These are phyloP conservation scores for Poliocrania exsul DNA, from an alignment of 2,797 vertebrate genomes.

Conservation along the genomic window DNA sequence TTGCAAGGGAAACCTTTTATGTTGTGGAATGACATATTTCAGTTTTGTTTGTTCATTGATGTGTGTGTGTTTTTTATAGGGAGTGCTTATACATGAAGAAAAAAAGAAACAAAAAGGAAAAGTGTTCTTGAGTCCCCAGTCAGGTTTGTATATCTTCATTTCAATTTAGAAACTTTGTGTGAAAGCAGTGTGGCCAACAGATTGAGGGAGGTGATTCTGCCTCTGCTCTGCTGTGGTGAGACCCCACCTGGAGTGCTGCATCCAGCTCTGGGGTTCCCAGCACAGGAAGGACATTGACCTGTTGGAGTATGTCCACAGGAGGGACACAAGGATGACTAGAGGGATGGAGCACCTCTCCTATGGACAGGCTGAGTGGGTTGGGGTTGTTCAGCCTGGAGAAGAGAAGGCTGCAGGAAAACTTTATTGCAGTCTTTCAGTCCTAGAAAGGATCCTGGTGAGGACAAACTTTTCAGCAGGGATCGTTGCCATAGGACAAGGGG, in stretches of 20 bases:
- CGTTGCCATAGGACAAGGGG: accelerated
- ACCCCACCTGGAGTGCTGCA: neutral
- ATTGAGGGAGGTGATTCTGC: neutral
- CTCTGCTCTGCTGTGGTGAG: neutral
- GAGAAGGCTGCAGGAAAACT: neutral
- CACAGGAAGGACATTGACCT: too few relatives aligned
- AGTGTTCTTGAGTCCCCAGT: slow-evolving; percentile 86
- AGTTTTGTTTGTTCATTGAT: neutral
- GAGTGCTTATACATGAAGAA: slow-evolving; percentile 79
- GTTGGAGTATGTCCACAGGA: neutral
- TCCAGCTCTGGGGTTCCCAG: neutral
- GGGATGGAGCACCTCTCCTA: neutral
- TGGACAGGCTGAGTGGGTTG: neutral
- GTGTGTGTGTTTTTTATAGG: slow-evolving; percentile 65
- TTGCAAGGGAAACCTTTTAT: neutral
- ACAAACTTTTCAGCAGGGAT: neutral
- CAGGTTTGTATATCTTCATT: slow-evolving; percentile 81
- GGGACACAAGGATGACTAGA: too few relatives aligned
- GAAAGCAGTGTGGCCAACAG: neutral
- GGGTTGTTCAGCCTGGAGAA: neutral
- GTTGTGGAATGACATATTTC: neutral
- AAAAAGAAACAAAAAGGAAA: slow-evolving; percentile 86
- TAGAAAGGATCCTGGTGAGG: neutral
- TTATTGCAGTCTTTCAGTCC: neutral
- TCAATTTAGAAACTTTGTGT: neutral